Conservation (phyloP, 2,797 vertebrate species). For the Phoebastria nigripes region DNA sequence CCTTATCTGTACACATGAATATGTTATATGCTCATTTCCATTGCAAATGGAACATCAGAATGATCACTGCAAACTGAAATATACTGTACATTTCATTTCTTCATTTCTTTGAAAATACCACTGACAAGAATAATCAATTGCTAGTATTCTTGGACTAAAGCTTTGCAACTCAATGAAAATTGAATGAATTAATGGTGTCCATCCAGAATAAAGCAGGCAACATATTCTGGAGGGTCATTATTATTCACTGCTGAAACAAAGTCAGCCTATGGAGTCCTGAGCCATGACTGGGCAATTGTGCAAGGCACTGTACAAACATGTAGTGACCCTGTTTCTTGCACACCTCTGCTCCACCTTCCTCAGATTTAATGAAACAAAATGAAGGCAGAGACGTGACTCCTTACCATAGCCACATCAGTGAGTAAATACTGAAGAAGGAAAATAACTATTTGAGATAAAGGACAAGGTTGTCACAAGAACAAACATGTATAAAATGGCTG, state of each 20-base stretch:
- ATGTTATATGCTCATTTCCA: conserved; percentile 63
- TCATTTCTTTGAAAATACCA: conserved; percentile 15
- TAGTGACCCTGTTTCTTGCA: not conserved
- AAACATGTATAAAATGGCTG: not conserved
- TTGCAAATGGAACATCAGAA: conserved; percentile 42
- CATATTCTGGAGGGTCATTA: not conserved
- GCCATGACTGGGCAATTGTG: not conserved
- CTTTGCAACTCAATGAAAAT: not conserved
- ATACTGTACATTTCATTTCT: conserved; percentile 43
- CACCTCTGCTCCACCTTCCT: not conserved
- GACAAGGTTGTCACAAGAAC: not conserved
- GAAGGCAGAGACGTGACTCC: not conserved
- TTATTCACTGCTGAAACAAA: not conserved
- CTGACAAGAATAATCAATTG: conserved; percentile 2
- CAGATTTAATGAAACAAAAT: not conserved
- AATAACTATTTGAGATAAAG: not conserved
- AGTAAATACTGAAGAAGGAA: not conserved
- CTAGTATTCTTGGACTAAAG: not conserved
- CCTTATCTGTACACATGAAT: conserved; percentile 60
- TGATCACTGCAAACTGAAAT: conserved; percentile 47
- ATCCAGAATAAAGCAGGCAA: not conserved
- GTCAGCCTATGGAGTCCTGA: not conserved
- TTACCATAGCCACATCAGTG: not conserved
- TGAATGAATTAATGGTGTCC: not conserved
- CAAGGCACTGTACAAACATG: not conserved